Conservation (phyloP, 1,140 invertebrate species). For the Mesaphorura yosii region DNA sequence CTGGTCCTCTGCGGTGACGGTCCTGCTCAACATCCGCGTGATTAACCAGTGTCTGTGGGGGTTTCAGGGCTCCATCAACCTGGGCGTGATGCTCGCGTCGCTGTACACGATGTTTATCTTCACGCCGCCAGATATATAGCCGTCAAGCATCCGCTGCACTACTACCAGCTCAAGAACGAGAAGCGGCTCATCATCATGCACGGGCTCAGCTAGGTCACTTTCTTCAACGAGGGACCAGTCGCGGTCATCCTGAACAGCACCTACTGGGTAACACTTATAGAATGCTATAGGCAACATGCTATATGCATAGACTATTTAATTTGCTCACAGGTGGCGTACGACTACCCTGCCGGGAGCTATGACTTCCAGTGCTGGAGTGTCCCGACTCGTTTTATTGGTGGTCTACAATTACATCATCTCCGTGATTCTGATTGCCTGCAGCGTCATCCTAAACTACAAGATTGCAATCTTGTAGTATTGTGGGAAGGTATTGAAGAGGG, state of each 20-base stretch:
- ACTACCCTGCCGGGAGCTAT: conserved; percentile 10
- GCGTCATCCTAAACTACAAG: conserved; percentile 1
- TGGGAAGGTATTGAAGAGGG: conserved; percentile 3
- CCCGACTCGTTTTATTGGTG: not conserved
- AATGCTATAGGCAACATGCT: too few relatives aligned
- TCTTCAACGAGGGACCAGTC: too few relatives aligned
- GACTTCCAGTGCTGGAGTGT: conserved; percentile 3
- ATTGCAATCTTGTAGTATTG: too few relatives aligned
- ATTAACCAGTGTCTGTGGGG: not conserved
- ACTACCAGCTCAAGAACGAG: conserved; percentile 8
- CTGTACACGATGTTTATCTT: conserved; percentile 6
- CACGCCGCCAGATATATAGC: conserved; percentile 8
- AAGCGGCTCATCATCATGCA: too few relatives aligned
- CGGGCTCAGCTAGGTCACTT: too few relatives aligned
- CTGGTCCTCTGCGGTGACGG: conserved; percentile 4
- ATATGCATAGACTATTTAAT: too few relatives aligned
- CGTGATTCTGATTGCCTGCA: conserved; percentile 1
- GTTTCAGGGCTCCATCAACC: not conserved
- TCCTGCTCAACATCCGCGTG: not conserved
- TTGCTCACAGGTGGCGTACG: conserved; percentile 4
- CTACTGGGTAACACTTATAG: too few relatives aligned
- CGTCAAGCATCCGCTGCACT: conserved; percentile 6
- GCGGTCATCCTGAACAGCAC: too few relatives aligned
- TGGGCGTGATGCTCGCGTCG: conserved; percentile 4
- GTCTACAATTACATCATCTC: not conserved